Evolutionary conservation across 2,888 invertebrate species (phyloP), one percentile per base, ranked within the genome.

Genomic region (Pterobdella sp.): DNA sequence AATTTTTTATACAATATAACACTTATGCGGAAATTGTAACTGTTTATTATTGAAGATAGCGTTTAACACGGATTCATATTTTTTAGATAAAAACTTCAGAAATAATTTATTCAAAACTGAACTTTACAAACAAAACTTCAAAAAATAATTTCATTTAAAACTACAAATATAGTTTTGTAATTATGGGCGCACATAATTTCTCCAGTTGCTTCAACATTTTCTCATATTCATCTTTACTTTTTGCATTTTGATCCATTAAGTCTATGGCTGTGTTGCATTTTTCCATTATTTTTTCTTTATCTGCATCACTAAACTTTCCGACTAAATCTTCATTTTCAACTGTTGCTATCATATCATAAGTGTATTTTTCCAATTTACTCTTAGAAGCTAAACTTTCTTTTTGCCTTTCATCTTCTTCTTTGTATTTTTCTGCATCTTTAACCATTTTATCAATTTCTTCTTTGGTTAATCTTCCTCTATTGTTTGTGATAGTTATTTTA

Each of bases 401-500:
- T 78, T 90, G 89, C 79, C 87, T 87, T 74, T 89, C 88, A 79
- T 91, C 90, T 79, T 90, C 90, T 22, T 86, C 60, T 26, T 56
- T 56, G 60, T 56, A 56, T 26, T 18, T 56, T 26, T 56, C n/a
- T 22, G 60, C 60, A 74, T 92, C 91, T 14, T 87, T 82, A 2
- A 74, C 26, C 74, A 74, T 74, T 7, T 67, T n/a, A 1, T 74
- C 74, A 10, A 74, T 72, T 10, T 74, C 74, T n/a, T 36, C 56
- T 29, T 72, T 65, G 36, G 64, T 66, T 66, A 74, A 34, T 3
- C 74, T 10, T 4, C 36, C 36, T 29, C 34, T 2, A 26, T 56
- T 56, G 60, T 66, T 63, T 26, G 22, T 64, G 60, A 56, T 56
- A 26, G 60, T 56, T 22, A 56, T 56, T n/a, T 56, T 56, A 26